These are phyloP conservation scores for Trichogramma evanescens DNA, from an alignment of 2,888 invertebrate genomes.

Conservation along the genomic window DNA sequence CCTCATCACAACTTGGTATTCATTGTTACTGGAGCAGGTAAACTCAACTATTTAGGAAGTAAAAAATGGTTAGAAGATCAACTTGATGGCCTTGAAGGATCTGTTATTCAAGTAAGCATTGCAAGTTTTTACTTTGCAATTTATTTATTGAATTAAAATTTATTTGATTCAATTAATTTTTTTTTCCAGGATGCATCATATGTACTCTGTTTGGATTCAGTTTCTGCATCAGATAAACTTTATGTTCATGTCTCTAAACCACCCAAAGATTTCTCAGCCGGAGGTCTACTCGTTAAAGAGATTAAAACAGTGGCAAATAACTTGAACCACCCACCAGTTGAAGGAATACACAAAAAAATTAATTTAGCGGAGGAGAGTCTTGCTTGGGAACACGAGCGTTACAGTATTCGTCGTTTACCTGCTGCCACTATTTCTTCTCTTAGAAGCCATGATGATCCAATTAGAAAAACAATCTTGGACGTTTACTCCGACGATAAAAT, in stretches of 20 bases:
- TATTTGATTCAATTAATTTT: slow-evolving; percentile 11
- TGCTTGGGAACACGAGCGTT: slow-evolving; percentile 96
- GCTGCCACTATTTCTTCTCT: slow-evolving; percentile 86
- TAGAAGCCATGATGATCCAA: slow-evolving; percentile 60
- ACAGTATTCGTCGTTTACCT: slow-evolving; percentile 83
- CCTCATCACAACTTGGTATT: slow-evolving; percentile 78
- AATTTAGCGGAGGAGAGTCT: slow-evolving; percentile 85
- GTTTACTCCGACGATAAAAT: slow-evolving; percentile 53
- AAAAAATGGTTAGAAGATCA: slow-evolving; percentile 95
- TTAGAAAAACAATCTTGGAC: slow-evolving; percentile 61
- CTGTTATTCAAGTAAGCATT: slow-evolving; percentile 61
- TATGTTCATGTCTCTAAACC: slow-evolving; percentile 95
- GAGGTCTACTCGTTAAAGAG: slow-evolving; percentile 61
- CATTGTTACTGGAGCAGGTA: slow-evolving; percentile 82
- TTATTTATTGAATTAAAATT: neutral
- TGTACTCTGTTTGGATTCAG: slow-evolving; percentile 82
- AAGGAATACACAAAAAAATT: slow-evolving; percentile 89
- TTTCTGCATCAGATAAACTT: slow-evolving; percentile 60
- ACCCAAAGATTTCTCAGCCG: slow-evolving; percentile 76
- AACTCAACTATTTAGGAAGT: slow-evolving; percentile 88
- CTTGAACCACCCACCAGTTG: slow-evolving; percentile 51
- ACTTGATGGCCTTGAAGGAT: slow-evolving; percentile 68
- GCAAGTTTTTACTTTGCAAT: neutral
- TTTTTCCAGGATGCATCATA: slow-evolving; percentile 73
- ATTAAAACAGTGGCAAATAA: slow-evolving; percentile 52